Evolutionary conservation across 2,113 vertebrate genomes (phyloP).

Genomic region (Lepidothrix coronata): DNA sequence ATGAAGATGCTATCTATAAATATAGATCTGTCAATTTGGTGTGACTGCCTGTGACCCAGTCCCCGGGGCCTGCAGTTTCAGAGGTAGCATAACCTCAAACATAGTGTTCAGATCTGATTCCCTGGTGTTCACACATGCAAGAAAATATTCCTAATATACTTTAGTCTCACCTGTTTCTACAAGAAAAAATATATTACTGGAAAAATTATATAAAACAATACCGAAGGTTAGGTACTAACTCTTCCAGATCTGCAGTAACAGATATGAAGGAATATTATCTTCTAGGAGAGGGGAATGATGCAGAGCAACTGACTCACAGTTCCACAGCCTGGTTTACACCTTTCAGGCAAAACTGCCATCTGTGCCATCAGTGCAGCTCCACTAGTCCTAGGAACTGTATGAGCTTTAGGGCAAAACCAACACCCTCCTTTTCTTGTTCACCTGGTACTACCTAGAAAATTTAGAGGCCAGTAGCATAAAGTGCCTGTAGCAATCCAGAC

Average conservation of each 20-base stretch:
- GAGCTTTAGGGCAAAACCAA: not conserved
- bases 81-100: not conserved
- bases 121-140: not conserved
- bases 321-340: not conserved
- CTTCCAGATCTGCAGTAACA: not conserved
- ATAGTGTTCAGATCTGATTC: not conserved
- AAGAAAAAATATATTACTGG: not conserved
- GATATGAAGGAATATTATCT: not conserved
- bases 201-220: not conserved
- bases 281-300: not conserved
- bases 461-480: not conserved
- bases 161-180: not conserved
- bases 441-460: not conserved
- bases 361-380: conserved; percentile 36
- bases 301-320: not conserved
- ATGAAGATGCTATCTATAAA: not conserved
- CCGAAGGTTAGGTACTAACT: not conserved
- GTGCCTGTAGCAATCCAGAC: not conserved
- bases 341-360: conserved; percentile 20
- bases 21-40: not conserved
- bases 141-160: not conserved
- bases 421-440: not conserved
- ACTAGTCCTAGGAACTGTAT: not conserved
- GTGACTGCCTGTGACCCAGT: not conserved
- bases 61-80: not conserved